Evolutionary conservation across 2,797 vertebrate genomes (phyloP).

Genomic region (Staurois parvus): DNA sequence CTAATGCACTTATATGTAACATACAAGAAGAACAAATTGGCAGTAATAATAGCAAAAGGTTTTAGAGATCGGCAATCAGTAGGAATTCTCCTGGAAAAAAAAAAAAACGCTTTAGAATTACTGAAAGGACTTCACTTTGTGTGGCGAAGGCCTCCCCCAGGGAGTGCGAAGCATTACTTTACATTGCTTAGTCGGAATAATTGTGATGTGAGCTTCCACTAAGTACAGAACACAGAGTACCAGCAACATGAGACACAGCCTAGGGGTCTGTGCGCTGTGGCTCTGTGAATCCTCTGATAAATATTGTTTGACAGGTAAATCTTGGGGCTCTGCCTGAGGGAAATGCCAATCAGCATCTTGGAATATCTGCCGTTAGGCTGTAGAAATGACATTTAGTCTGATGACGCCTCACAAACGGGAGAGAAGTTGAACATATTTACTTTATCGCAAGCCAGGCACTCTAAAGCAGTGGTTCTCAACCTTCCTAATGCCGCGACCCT

Average conservation of each 20-base stretch:
- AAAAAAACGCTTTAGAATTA: conserved; percentile 32
- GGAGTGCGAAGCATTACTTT: conserved; percentile 35
- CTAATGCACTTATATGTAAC: conserved; percentile 62
- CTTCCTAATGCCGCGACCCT: too few relatives aligned
- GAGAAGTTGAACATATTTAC: background rate
- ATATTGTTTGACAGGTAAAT: conserved; percentile 23
- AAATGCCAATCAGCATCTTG: conserved; percentile 41
- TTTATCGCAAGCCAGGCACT: background rate
- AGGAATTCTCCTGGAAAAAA: conserved; percentile 34
- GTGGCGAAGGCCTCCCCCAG: conserved; percentile 26
- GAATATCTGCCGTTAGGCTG: conserved; percentile 5
- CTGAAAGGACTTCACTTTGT: conserved; percentile 43
- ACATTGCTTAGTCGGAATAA: conserved; percentile 28
- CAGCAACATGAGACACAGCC: background rate
- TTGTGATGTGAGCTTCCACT: conserved; percentile 26
- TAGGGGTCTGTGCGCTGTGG: background rate
- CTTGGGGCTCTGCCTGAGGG: conserved; percentile 23
- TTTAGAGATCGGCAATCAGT: conserved; percentile 49
- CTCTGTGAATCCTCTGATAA: conserved; percentile 8
- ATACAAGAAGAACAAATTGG: conserved; percentile 56
- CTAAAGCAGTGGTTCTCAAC: too few relatives aligned
- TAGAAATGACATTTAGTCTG: conserved; percentile 22
- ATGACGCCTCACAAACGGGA: conserved; percentile 6
- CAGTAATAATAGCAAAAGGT: conserved; percentile 58
- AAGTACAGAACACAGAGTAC: conserved; percentile 23